Percentiles rank a stretch among this genome's conserved stretches.
These are phyloP conservation scores for Halcyon senegalensis DNA, from an alignment of 2,113 vertebrate species.

Conservation along the genomic window DNA sequence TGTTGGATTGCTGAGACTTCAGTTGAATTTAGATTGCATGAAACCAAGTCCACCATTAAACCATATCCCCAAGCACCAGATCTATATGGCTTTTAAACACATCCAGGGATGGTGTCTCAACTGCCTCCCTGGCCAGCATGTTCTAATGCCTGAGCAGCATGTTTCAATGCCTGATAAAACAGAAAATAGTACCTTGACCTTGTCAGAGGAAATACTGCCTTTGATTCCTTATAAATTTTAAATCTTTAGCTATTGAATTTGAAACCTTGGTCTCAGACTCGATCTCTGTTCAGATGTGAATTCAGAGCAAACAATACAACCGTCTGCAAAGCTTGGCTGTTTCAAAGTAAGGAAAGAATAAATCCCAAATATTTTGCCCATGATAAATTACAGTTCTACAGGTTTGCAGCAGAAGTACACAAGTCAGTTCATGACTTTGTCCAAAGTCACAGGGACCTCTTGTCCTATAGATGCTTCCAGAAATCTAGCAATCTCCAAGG, in stretches of 20 bases:
- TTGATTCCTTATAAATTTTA: neutral
- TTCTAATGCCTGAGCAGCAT: no score
- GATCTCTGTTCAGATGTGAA: neutral
- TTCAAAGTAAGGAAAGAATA: neutral
- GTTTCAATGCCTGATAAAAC: neutral
- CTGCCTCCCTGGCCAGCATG: no score
- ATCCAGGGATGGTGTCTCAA: no score
- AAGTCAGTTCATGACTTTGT: neutral
- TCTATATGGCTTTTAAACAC: no score
- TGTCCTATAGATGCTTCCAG: neutral
- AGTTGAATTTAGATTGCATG: neutral
- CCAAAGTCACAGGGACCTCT: neutral
- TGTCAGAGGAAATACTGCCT: neutral
- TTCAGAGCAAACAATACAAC: neutral
- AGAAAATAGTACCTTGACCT: neutral
- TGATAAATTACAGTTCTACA: neutral
- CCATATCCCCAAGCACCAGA: no score
- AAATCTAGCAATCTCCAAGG: neutral
- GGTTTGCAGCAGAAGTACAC: neutral
- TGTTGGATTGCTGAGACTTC: neutral
- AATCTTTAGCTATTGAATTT: neutral
- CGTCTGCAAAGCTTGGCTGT: neutral
- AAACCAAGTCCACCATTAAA: neutral
- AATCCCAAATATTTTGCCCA: neutral
- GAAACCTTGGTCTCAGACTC: neutral